Conservation (phyloP, 2,113 vertebrate species). For the Malurus alboscapulatus region DNA sequence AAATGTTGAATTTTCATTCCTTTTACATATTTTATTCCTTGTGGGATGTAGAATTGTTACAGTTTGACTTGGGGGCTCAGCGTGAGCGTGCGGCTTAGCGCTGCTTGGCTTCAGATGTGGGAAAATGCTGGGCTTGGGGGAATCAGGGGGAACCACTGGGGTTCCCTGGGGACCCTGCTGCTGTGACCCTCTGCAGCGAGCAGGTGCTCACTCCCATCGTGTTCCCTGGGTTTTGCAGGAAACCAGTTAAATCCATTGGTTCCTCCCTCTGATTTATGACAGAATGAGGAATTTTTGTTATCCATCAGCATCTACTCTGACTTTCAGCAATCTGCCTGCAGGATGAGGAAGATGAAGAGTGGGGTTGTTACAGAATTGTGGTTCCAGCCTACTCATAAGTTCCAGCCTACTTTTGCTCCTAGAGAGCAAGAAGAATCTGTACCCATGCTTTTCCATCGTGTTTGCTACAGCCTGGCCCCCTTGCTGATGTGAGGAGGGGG, state of each 20-base stretch:
- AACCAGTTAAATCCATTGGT: background rate
- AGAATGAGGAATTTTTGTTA: background rate
- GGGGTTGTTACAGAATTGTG: too few relatives aligned
- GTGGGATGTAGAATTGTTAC: background rate
- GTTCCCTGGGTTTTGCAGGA: background rate
- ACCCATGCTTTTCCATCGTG: fast-evolving
- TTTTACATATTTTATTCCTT: background rate
- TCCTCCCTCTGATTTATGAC: background rate
- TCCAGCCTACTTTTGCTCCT: background rate
- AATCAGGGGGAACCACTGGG: background rate
- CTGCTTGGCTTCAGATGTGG: background rate
- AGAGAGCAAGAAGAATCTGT: background rate
- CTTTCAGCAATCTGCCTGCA: background rate
- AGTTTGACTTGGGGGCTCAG: background rate
- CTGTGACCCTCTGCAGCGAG: background rate
- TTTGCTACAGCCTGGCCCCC: background rate
- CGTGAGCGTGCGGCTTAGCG: fast-evolving
- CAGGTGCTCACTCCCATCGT: background rate
- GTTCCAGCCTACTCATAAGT: background rate
- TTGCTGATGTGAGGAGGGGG: background rate
- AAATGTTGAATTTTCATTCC: background rate
- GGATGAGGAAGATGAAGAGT: background rate
- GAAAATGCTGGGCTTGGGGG: background rate
- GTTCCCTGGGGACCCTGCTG: background rate
- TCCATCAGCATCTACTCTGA: background rate